A percentile compares a stretch with the other conserved stretches of the same genome.
Conservation (phyloP, 2,888 invertebrate genomes). For the Pterostichus niger region DNA sequence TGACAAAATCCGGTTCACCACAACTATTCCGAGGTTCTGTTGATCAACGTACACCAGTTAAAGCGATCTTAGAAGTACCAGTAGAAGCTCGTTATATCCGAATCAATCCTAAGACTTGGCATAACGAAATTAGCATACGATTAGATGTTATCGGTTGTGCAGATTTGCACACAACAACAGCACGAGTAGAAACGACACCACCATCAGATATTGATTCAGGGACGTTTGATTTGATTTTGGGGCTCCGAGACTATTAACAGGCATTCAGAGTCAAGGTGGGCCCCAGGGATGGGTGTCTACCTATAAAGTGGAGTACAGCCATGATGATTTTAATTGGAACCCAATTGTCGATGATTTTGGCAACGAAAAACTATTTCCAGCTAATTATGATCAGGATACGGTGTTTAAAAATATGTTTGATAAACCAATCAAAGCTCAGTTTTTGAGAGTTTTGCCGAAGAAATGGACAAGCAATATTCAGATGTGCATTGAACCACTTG, state of each 20-base stretch:
- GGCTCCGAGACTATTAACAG: constrained; percentile 87
- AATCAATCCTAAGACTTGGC: constrained; percentile 88
- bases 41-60: constrained; percentile 80
- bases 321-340: constrained; percentile 86
- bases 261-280: constrained; percentile 87
- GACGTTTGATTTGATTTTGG: constrained; percentile 85
- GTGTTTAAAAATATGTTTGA: constrained; percentile 83
- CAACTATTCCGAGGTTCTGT: constrained; percentile 87
- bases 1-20: constrained; percentile 68
- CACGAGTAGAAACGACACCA: neutral
- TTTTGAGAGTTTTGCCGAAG: constrained; percentile 85
- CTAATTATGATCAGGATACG: constrained; percentile 84
- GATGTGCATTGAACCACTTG: constrained; percentile 87
- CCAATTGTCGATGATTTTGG: constrained; percentile 81
- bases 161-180: constrained; percentile 69
- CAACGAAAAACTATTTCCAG: constrained; percentile 83
- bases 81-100: constrained; percentile 87
- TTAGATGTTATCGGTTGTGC: constrained; percentile 88
- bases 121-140: constrained; percentile 82
- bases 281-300: constrained; percentile 86
- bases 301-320: constrained; percentile 87
- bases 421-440: constrained; percentile 86
- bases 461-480: constrained; percentile 88
- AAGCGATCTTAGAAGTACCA: constrained; percentile 84
- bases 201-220: neutral